A percentile compares a stretch with the other conserved stretches of the same genome.
Evolutionary conservation across 2,113 vertebrate species (phyloP).

Genomic region (Phalacrocorax brasilianus): DNA sequence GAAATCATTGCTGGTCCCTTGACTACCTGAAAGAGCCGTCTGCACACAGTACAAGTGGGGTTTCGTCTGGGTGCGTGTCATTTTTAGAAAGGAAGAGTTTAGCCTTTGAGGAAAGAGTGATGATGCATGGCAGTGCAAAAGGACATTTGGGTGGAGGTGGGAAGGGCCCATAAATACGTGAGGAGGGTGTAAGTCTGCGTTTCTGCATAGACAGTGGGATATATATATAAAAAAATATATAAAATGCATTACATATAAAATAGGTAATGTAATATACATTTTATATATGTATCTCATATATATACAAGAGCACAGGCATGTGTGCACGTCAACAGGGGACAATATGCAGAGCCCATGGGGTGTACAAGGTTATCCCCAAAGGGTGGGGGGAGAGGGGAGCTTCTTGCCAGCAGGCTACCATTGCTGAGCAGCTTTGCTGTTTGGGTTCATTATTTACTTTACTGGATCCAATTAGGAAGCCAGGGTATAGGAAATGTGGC

Average conservation of each 20-base stretch:
- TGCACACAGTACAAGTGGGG: not conserved
- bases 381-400: not conserved
- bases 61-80: fast-evolving
- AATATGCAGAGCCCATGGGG: not conserved
- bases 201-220: not conserved
- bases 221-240: not conserved
- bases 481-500: constrained; percentile 1
- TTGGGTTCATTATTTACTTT: constrained; percentile 11
- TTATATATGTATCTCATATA: not conserved
- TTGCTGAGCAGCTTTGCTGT: not conserved
- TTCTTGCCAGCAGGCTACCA: not conserved
- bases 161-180: not conserved
- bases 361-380: not conserved
- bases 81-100: not conserved
- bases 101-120: not conserved
- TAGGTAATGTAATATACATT: not conserved
- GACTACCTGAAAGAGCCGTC: not conserved
- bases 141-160: fast-evolving
- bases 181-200: not conserved
- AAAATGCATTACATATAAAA: not conserved
- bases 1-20: not conserved
- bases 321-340: not conserved
- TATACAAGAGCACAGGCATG: not conserved
- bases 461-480: constrained; percentile 25
- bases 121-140: not conserved